Evolutionary conservation across 2,113 vertebrate species (phyloP).

Genomic region (Pongo abelii): DNA sequence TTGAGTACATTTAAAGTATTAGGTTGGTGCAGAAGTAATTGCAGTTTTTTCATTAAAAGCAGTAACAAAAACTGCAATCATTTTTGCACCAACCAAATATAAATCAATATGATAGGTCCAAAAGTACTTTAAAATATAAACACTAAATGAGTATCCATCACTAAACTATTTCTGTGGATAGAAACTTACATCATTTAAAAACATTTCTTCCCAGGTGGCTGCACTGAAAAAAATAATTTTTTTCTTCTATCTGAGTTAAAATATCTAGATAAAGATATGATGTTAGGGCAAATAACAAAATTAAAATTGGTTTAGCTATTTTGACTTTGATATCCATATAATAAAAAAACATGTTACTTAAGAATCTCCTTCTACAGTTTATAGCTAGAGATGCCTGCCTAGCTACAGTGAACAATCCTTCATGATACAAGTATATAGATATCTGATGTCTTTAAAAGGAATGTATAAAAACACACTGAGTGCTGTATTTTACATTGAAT

Average conservation of each 20-base stretch:
- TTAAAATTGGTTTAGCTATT: neutral
- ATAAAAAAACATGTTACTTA: neutral
- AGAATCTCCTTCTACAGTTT: neutral
- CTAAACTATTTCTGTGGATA: neutral
- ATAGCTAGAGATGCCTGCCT: fast-evolving
- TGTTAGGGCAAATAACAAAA: neutral
- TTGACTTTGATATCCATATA: neutral
- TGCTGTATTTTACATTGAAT: neutral
- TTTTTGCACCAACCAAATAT: neutral
- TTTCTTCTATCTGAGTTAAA: neutral
- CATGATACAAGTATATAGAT: neutral
- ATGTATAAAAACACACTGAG: neutral
- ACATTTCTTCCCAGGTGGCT: neutral
- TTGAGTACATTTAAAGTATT: neutral
- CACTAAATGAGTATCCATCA: neutral
- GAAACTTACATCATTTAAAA: neutral
- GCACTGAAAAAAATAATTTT: neutral
- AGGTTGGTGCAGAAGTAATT: too few relatives aligned
- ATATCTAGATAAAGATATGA: neutral
- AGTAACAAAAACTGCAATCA: too few relatives aligned
- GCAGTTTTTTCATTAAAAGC: too few relatives aligned
- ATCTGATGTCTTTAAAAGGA: neutral
- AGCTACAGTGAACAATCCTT: fast-evolving
- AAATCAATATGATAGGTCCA: neutral
- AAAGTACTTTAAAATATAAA: neutral